Evolutionary conservation across 2,888 invertebrate genomes (phyloP).

Genomic region (Clepsis dumicolana): DNA sequence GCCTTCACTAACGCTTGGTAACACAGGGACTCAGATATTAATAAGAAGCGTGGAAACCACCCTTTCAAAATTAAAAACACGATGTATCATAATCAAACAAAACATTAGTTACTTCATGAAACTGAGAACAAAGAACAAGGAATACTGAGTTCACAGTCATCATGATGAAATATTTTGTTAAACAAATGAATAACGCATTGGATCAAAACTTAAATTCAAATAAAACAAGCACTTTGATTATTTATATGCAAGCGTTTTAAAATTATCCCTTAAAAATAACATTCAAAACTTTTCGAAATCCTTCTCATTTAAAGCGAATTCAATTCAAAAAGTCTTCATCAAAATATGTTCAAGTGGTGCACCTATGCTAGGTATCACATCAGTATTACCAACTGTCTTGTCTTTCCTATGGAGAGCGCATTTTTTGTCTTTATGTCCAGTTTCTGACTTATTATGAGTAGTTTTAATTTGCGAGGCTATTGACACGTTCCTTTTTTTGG

Average conservation of each 20-base stretch:
- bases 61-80: not conserved
- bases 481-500: constrained; percentile 73
- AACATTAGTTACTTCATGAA: not conserved
- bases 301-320: constrained; percentile 40
- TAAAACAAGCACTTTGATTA: not conserved
- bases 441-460: constrained; percentile 79
- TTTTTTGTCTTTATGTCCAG: constrained; percentile 74
- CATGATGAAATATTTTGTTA: too few species aligned
- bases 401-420: constrained; percentile 73
- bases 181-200: too few species aligned
- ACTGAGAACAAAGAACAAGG: constrained; percentile 2
- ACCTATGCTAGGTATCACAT: constrained; percentile 67
- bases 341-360: constrained; percentile 74
- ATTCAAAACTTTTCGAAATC: constrained; percentile 8
- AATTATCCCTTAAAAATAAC: constrained; percentile 2
- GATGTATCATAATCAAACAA: constrained; percentile 10
- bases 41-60: constrained; percentile 42
- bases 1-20: constrained; percentile 55
- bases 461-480: constrained; percentile 76
- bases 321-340: constrained; percentile 73
- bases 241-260: not conserved
- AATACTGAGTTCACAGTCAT: too few species aligned
- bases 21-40: constrained; percentile 10
- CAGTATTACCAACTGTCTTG: constrained; percentile 63
- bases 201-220: not conserved